phyloP scores from a whole-genome alignment of 1,140 invertebrate species.

The Drosophila melanogaster region DNA sequence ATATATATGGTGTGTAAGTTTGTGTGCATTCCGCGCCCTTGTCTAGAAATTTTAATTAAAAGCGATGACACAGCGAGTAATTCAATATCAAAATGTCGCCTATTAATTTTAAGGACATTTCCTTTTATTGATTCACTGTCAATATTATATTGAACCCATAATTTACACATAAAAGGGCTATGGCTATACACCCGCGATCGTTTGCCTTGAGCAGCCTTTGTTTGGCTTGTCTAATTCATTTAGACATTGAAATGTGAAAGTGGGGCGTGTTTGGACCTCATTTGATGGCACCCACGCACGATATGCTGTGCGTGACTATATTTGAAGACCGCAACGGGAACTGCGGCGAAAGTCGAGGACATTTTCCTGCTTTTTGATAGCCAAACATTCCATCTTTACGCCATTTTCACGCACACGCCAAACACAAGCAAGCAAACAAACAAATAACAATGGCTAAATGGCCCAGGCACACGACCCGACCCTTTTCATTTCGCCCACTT shows the following conservation, averaged over 20 bases:
- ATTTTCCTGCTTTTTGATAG: conserved; percentile 58
- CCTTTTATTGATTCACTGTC: conserved; percentile 84
- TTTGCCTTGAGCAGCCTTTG: conserved; percentile 20
- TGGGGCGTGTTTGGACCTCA: conserved; percentile 65
- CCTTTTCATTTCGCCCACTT: conserved; percentile 11
- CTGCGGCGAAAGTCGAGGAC: conserved; percentile 28
- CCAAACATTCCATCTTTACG: conserved; percentile 60
- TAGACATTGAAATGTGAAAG: conserved; percentile 60
- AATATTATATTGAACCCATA: conserved; percentile 82
- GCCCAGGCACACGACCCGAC: conserved; percentile 17
- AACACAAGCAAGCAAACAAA: conserved; percentile 40
- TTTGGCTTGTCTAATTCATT: conserved; percentile 60
- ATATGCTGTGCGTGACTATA: conserved; percentile 41
- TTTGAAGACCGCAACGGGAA: background rate
- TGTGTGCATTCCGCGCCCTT: conserved; percentile 50
- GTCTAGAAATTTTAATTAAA: conserved; percentile 84
- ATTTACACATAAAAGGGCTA: conserved; percentile 81
- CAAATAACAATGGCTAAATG: conserved; percentile 17
- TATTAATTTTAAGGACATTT: conserved; percentile 84
- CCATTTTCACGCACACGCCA: conserved; percentile 52
- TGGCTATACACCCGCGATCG: background rate
- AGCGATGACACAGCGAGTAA: conserved; percentile 84
- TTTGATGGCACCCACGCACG: conserved; percentile 68
- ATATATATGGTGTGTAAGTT: background rate
- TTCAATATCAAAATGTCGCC: conserved; percentile 83